phyloP scores from a whole-genome alignment of 2,113 vertebrate genomes.

The Microtus montanus region DNA sequence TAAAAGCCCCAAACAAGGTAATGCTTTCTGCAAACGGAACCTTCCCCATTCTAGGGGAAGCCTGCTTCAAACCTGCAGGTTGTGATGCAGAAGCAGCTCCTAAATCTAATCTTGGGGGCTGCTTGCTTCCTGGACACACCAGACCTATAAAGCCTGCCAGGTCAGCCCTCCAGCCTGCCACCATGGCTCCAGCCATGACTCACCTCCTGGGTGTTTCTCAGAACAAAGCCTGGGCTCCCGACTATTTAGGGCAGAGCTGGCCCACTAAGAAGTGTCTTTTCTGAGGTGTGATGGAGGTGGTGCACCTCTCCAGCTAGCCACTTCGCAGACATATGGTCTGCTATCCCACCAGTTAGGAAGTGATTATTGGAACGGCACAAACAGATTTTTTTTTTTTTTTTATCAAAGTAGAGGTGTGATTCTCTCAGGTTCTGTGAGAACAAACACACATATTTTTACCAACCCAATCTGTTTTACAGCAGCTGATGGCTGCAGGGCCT shows the following conservation, averaged over 20 bases:
- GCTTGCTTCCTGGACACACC: background rate
- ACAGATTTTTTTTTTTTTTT: slow-evolving; percentile 77
- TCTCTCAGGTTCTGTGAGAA: slow-evolving; percentile 90
- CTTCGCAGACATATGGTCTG: slow-evolving; percentile 84
- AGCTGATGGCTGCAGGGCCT: slow-evolving; percentile 84
- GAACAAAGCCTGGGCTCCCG: slow-evolving; percentile 66
- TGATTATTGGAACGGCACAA: slow-evolving; percentile 84
- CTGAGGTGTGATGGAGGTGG: slow-evolving; percentile 61
- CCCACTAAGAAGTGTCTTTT: slow-evolving; percentile 36
- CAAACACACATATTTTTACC: slow-evolving; percentile 86
- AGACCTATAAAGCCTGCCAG: fast-evolving
- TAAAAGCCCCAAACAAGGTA: background rate
- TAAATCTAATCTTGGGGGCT: background rate
- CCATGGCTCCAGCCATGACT: slow-evolving; percentile 29
- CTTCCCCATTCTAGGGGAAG: background rate
- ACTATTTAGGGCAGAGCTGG: background rate
- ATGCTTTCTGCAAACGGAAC: background rate
- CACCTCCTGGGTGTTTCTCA: slow-evolving; percentile 42
- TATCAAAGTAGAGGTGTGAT: slow-evolving; percentile 88
- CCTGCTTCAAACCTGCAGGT: background rate
- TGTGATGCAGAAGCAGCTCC: background rate
- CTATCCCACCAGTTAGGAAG: slow-evolving; percentile 82
- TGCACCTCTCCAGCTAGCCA: slow-evolving; percentile 65
- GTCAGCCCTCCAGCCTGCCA: background rate
- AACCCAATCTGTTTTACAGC: slow-evolving; percentile 85